Evolutionary conservation across 2,888 invertebrate species (phyloP).

Genomic region (Caenorhabditis sulstoni): DNA sequence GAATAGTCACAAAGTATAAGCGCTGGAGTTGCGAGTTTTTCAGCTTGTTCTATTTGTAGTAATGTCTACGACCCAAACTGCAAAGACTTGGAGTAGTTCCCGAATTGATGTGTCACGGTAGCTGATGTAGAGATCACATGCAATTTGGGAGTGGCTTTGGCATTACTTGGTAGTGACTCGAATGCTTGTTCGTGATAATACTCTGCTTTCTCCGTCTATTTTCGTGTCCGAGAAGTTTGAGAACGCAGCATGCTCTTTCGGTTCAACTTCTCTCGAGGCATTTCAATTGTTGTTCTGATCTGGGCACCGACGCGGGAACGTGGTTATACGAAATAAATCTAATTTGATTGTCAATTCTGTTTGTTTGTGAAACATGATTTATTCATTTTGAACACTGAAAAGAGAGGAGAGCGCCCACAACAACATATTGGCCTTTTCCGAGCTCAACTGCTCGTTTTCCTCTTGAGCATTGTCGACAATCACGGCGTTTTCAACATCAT

Average conservation of each 20-base stretch:
- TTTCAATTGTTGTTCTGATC: constrained; percentile 16
- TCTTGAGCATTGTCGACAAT: not conserved
- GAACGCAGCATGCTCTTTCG: constrained; percentile 16
- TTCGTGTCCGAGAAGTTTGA: not conserved
- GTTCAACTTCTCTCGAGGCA: constrained; percentile 5
- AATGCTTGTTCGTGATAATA: constrained; percentile 35
- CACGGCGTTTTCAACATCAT: not conserved
- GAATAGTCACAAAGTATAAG: not conserved
- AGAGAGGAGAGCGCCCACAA: constrained; percentile 31
- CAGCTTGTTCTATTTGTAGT: constrained; percentile 32
- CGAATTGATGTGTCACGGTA: not conserved
- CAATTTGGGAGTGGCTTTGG: not conserved
- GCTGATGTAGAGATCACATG: constrained; percentile 14
- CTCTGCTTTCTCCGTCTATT: too few species aligned
- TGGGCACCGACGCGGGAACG: constrained; percentile 21
- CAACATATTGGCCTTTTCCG: constrained; percentile 23
- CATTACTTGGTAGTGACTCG: constrained; percentile 1
- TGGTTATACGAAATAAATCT: too few species aligned
- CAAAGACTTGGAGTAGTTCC: not conserved
- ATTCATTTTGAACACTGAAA: constrained; percentile 27
- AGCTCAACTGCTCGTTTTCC: not conserved
- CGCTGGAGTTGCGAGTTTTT: not conserved
- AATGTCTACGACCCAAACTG: constrained; percentile 19
- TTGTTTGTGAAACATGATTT: not conserved
- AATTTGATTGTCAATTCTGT: too few species aligned